These are phyloP conservation scores for Rhinogobio ventralis DNA, from an alignment of 2,797 vertebrate species.

Conservation along the genomic window DNA sequence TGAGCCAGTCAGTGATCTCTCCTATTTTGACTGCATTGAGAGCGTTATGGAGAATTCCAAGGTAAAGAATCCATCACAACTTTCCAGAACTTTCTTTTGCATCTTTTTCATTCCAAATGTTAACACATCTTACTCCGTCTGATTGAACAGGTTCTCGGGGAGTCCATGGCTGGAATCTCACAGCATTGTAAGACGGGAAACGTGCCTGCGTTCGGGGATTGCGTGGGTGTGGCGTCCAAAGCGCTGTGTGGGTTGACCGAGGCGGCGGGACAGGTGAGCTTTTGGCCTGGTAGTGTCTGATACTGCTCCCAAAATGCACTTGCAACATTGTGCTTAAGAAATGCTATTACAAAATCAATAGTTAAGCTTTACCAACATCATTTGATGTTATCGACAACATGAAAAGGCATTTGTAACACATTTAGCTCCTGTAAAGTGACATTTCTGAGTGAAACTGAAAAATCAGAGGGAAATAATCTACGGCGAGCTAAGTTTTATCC, in stretches of 20 bases:
- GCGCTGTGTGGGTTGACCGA: constrained; percentile 96
- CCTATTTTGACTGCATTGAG: constrained; percentile 98
- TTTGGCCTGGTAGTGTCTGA: not conserved
- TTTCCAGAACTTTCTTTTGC: not conserved
- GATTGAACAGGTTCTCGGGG: constrained; percentile 87
- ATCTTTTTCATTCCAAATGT: not conserved
- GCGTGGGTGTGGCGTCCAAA: constrained; percentile 95
- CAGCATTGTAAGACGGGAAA: constrained; percentile 97
- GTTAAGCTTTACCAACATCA: not conserved
- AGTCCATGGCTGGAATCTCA: constrained; percentile 98
- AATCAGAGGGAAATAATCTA: not conserved
- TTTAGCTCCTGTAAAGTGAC: not conserved
- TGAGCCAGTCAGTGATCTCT: constrained; percentile 95
- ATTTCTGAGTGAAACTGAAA: not conserved
- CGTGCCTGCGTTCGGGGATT: constrained; percentile 92
- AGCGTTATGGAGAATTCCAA: constrained; percentile 99
- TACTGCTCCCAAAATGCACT: not conserved
- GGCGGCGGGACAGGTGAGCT: constrained; percentile 93
- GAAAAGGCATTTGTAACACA: not conserved
- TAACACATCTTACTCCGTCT: constrained; percentile 10
- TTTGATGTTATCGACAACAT: not conserved
- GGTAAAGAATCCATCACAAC: constrained; percentile 73
- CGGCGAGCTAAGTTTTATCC: not conserved
- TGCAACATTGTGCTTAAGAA: not conserved
- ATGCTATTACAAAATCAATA: not conserved